Evolutionary conservation across 2,113 vertebrate species (phyloP).

Genomic region (Oreamnos americanus): DNA sequence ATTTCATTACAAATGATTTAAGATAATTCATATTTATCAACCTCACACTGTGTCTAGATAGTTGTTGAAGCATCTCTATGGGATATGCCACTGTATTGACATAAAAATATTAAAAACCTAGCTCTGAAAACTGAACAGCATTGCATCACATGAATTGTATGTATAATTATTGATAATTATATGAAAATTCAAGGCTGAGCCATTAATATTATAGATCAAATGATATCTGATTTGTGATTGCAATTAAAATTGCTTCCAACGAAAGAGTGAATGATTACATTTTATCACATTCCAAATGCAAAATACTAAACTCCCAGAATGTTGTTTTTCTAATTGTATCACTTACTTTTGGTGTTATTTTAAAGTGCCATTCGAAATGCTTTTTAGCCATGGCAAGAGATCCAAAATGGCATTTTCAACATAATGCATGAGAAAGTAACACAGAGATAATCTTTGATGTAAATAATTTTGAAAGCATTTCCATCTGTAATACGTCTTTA

Average conservation of each 20-base stretch:
- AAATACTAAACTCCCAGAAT: conserved; percentile 9
- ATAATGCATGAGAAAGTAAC: neutral
- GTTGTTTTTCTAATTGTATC: neutral
- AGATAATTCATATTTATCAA: conserved; percentile 1
- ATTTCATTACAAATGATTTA: conserved; percentile 47
- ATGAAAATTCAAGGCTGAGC: conserved; percentile 28
- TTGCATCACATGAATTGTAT: neutral
- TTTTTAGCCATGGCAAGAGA: conserved; percentile 15
- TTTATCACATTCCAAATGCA: neutral
- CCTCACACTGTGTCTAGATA: neutral
- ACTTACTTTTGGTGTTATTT: conserved; percentile 4
- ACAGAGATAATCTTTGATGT: conserved; percentile 4
- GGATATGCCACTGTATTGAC: neutral
- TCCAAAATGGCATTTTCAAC: conserved; percentile 5
- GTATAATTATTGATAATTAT: neutral
- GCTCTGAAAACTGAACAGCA: neutral
- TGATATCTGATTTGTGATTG: neutral
- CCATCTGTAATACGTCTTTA: neutral
- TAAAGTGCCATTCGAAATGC: neutral
- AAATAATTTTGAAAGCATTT: conserved; percentile 56
- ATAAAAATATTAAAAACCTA: neutral
- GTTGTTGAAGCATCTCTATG: neutral
- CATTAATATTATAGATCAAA: conserved; percentile 15
- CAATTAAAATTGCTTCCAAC: conserved; percentile 44
- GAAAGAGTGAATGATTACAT: conserved; percentile 8